phyloP scores from a whole-genome alignment of 1,140 invertebrate genomes.

The Penaeus chinensis region DNA sequence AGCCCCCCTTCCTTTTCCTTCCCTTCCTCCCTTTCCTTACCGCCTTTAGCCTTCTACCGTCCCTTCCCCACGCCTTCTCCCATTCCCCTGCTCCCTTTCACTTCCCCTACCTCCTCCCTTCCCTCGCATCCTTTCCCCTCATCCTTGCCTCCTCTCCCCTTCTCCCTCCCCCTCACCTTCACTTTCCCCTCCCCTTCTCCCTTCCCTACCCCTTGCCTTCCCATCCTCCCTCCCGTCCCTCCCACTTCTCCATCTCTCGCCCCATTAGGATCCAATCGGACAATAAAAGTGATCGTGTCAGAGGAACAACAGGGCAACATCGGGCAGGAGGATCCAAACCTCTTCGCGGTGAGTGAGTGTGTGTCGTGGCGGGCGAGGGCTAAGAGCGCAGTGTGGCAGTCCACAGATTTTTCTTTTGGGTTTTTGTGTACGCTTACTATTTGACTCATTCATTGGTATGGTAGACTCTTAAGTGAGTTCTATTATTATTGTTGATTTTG shows the following conservation, averaged over 20 bases:
- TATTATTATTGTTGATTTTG: too few species aligned
- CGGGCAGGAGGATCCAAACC: conserved; percentile 29
- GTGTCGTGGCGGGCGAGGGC: background rate
- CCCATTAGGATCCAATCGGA: conserved; percentile 51
- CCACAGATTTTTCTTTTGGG: too few species aligned
- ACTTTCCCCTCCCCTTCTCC: background rate
- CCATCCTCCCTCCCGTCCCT: background rate
- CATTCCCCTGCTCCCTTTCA: background rate
- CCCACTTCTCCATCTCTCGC: conserved; percentile 24
- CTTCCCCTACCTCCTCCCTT: background rate
- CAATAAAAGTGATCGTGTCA: conserved; percentile 46
- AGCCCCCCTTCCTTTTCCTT: too few species aligned
- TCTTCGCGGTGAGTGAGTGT: background rate
- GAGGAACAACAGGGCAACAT: conserved; percentile 40
- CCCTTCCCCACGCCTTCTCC: background rate
- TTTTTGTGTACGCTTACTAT: too few species aligned
- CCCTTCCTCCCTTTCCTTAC: background rate
- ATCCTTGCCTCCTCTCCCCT: too few species aligned
- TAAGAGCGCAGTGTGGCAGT: background rate
- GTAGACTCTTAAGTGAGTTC: too few species aligned
- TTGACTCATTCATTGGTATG: too few species aligned
- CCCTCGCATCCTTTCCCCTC: too few species aligned
- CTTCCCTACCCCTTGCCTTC: background rate
- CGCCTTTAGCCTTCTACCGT: background rate
- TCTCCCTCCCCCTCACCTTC: background rate